Evolutionary conservation across 2,113 vertebrate genomes (phyloP).

Genomic region (Rhineura floridana): DNA sequence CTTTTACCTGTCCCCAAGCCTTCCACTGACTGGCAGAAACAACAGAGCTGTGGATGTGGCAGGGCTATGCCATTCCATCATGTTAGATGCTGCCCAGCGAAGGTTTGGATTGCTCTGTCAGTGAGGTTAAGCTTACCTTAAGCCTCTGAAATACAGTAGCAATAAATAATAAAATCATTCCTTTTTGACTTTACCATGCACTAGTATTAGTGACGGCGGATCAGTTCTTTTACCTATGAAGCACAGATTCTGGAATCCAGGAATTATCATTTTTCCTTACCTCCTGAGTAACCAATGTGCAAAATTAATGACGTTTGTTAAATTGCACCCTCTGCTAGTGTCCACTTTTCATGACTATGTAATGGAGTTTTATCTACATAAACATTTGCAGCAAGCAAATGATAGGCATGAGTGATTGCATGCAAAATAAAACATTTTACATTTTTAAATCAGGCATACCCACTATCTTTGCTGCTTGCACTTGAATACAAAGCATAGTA

Average conservation of each 20-base stretch:
- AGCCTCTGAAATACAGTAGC: not conserved
- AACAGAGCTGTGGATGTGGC: no score
- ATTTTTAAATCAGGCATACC: not conserved
- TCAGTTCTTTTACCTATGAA: not conserved
- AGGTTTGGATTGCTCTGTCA: not conserved
- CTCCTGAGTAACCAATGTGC: not conserved
- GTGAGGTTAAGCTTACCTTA: not conserved
- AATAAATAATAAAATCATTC: not conserved
- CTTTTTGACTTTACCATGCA: not conserved
- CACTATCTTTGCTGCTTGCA: not conserved
- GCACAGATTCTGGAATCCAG: not conserved
- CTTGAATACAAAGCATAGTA: not conserved
- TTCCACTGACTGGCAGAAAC: no score
- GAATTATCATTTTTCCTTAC: not conserved
- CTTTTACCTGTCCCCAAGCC: no score
- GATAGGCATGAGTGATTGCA: not conserved
- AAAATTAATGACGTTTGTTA: slow-evolving; percentile 8
- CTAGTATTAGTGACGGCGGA: not conserved
- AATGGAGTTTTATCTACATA: not conserved
- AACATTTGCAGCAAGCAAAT: not conserved
- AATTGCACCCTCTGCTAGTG: not conserved
- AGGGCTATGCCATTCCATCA: no score
- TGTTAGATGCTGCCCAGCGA: no score
- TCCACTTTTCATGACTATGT: not conserved
- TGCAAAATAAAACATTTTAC: not conserved